Base-by-base conservation (phyloP, 2,113 vertebrate genomes). In the Eleginops maclovinus region DNA sequence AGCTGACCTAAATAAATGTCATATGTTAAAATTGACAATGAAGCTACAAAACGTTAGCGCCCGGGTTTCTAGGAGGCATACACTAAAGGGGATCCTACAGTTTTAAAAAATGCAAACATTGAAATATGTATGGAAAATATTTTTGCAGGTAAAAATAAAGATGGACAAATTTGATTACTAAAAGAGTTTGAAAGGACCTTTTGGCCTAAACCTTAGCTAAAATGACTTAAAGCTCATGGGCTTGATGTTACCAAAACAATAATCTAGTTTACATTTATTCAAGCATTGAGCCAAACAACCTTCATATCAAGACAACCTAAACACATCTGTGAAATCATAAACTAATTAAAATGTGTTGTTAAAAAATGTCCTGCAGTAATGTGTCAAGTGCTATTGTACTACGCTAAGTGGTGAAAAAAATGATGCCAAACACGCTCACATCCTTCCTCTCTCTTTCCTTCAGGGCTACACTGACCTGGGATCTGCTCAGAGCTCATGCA, bases 401-500 rank as follows among this genome's bases (percentile, higher is more conserved):
- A 54, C 26, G 61, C 47, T 41, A 10, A 12, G 16, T 19, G 26
- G 44, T 54, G 16, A 11, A 59, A 15, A 36, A 68, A 80, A 41
- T 51, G 0, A 64, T 47, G n/a, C 9, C 65, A 56, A 58, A 67
- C 31, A 55, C 21, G 7, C 16, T 55, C 50, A 47, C 62, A 63
- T 5, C n/a, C 51, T 15, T 75, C 28, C 68, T 72, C 43, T 36
- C 47, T 28, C 26, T 46, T 55, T 36, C n/a, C 49, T 56, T 54
- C 16, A 36, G n/a, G 22, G 13, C 28, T 70, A 55, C 73, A 86
- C 84, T 89, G 72, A 92, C 89, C 87, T 89, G 86, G 40, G 85
- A 92, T 90, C 87, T 70, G 62, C 72, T 85, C 70, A 87, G 68
- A 16, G 53, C 64, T 71, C 75, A 71, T 89, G 83, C 87, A 88